phyloP scores from a whole-genome alignment of 2,888 invertebrate species.

The Tribolium freemani region DNA sequence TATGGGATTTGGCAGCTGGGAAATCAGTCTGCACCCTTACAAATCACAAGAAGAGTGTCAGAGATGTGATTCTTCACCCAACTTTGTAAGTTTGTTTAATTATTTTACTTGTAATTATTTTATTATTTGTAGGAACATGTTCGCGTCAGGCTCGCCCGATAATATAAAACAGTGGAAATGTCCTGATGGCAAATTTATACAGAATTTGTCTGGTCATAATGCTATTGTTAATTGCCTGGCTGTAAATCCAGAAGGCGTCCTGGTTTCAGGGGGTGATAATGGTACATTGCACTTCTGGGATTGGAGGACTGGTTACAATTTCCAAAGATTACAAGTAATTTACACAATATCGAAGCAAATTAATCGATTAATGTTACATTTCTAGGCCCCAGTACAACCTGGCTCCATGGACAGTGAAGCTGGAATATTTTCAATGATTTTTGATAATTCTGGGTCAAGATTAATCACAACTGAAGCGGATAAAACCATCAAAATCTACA shows the following conservation, averaged over 20 bases:
- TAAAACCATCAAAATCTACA: slow-evolving; percentile 99
- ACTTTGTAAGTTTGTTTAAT: slow-evolving; percentile 69
- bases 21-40: slow-evolving; percentile 94
- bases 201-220: slow-evolving; percentile 96
- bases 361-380: slow-evolving; percentile 18
- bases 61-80: slow-evolving; percentile 84
- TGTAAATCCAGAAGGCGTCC: slow-evolving; percentile 93
- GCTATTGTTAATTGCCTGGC: slow-evolving; percentile 98
- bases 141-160: slow-evolving; percentile 98
- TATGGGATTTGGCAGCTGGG: slow-evolving; percentile 98
- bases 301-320: slow-evolving; percentile 99
- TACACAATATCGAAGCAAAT: slow-evolving; percentile 1
- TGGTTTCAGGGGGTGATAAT: slow-evolving; percentile 98
- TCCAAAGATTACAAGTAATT: slow-evolving; percentile 83
- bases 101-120: slow-evolving; percentile 25
- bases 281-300: slow-evolving; percentile 99
- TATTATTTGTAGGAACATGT: slow-evolving; percentile 79
- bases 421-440: slow-evolving; percentile 96
- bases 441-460: slow-evolving; percentile 94
- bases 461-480: slow-evolving; percentile 98
- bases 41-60: slow-evolving; percentile 97
- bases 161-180: slow-evolving; percentile 99
- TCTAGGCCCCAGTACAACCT: slow-evolving; percentile 93
- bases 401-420: slow-evolving; percentile 99
- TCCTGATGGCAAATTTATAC: slow-evolving; percentile 97